Evolutionary conservation across 2,797 vertebrate genomes (phyloP), one percentile per base, ranked within the genome.

Genomic region (Falco cherrug): DNA sequence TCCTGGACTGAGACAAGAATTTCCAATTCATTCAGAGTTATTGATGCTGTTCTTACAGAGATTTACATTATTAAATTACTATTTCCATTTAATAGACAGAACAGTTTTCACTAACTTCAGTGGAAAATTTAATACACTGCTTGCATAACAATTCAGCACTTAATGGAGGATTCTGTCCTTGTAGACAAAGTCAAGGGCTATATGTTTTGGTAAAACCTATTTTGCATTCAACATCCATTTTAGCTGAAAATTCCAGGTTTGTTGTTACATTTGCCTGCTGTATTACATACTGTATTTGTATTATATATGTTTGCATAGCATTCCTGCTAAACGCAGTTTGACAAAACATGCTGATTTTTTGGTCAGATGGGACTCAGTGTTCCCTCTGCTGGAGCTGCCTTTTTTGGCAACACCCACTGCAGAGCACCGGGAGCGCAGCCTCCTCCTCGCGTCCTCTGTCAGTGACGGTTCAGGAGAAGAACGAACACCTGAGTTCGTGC

Each of bases 251-350:
- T 11, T 64, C 29, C 47, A 18, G 0, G 11, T 28, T 51, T 75
- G 3, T 21, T 15, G 1, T 22, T 37, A 22, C n/a, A 74, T 41
- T 29, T 5, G 1, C 0, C 0, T 60, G 2, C 2, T 63, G 13
- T 25, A 18, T 47, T 31, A 35, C 16, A 26, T 16, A 41, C 11
- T 35, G 19, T 18, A 39, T 57, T 78, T 84, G 5, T 18, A n/a
- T 48, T 37, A n/a, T 6, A 20, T 19, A 21, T 9, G 1, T 65
- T 13, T 4, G 1, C 7, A 41, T 11, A 67, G 2, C 17, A 24
- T 24, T 65, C 18, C 5, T 48, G 13, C 26, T 89, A 60, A 81
- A 37, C 19, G 20, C 3, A 12, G 48, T 95, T 68, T 63, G 10
- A 78, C 4, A 85, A 70, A 90, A 41, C 18, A 0, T 61, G 26